phyloP scores from a whole-genome alignment of 2,888 invertebrate species.

The Drosophila anomalipes region DNA sequence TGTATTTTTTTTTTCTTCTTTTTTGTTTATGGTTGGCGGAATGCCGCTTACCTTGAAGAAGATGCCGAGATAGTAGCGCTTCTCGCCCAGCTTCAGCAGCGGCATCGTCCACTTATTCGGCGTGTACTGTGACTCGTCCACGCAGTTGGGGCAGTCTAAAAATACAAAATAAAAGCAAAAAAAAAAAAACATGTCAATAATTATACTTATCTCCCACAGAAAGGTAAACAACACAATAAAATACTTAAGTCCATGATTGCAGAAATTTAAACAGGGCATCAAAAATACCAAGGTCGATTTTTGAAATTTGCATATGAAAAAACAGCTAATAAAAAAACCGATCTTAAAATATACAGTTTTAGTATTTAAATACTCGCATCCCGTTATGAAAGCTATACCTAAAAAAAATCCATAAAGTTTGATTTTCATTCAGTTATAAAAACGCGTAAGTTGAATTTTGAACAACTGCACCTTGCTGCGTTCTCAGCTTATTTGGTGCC shows the following conservation, averaged over 20 bases:
- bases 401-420: constrained; percentile 1
- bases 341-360: constrained; percentile 24
- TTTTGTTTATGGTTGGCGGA: constrained; percentile 54
- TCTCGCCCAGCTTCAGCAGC: constrained; percentile 93
- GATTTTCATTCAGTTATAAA: constrained; percentile 3
- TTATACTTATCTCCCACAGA: background rate
- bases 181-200: constrained; percentile 34
- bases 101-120: constrained; percentile 95
- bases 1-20: constrained; percentile 3
- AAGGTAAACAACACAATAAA: constrained; percentile 2
- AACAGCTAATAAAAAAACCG: constrained; percentile 26
- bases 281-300: constrained; percentile 29
- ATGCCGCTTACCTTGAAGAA: constrained; percentile 93
- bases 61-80: constrained; percentile 95
- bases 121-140: constrained; percentile 90
- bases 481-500: too few species aligned
- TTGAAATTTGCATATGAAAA: constrained; percentile 21
- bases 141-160: constrained; percentile 93
- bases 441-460: background rate
- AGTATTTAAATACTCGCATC: constrained; percentile 3
- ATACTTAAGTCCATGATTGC: constrained; percentile 7
- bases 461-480: background rate
- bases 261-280: constrained; percentile 2
- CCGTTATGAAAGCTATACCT: constrained; percentile 4
- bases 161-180: constrained; percentile 40